Base-by-base conservation (phyloP, 1,140 invertebrate genomes). In the Drosophila miranda region DNA sequence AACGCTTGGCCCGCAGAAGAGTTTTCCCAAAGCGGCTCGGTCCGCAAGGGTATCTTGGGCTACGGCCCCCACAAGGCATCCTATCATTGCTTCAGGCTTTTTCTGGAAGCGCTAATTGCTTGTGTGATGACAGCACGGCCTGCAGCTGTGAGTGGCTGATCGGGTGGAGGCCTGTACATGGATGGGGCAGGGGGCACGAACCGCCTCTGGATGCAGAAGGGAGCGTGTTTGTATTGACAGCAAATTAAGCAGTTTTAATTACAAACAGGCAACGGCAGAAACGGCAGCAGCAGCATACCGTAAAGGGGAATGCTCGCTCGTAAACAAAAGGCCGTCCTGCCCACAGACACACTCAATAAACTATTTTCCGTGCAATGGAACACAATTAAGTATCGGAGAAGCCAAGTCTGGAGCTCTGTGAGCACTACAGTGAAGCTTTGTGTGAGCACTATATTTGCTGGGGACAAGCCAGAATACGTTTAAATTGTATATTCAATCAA, bases 221-320 rank as follows among this genome's bases (percentile, higher is more conserved):
- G 7, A 14, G 41, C 28, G 26, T 51, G 42, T 63, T 44, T 63
- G 34, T 59, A 44, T 52, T 68, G 71, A 67, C 61, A 62, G 68
- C 54, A 68, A 61, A 68, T 78, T 78, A 78, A 78, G 50, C 75
- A 62, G 57, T 68, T 78, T 78, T 78, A 78, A 78, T 78, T 78
- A 78, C 75, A 78, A 57, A 72, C 60, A 48, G 44, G 46, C 30
- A 34, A 16, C 49, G 45, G 41, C 42, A 8, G n/a, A 16, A 16
- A 16, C 9, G 0, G 46, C 30, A 34, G 28, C 49, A 49, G 41
- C 42, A 5, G 13, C 9, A 8, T 28, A 34, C 43, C 45, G 30
- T 14, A 42, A 48, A 51, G 38, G 3, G 61, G 45, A 30, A 11
- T 9, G 30, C 30, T 34, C 52, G 59, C 19, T 19, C 19, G 19